Percentiles rank a stretch among this genome's conserved stretches.
Conservation (phyloP, 2,113 vertebrate species). For the Boleophthalmus pectinirostris region DNA sequence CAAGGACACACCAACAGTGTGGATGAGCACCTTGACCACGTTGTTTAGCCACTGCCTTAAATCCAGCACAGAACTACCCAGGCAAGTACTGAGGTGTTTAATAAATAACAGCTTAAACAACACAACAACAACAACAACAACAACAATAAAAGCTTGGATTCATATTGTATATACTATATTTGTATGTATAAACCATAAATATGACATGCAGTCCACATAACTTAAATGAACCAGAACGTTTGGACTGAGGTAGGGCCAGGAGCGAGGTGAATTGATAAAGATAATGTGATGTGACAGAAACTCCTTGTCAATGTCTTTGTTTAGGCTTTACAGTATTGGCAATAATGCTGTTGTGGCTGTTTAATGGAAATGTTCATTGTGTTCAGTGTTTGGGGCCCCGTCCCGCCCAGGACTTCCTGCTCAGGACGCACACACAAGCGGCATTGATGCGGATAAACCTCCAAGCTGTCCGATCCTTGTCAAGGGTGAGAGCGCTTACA, state of each 20-base stretch:
- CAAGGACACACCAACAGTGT: too few species aligned
- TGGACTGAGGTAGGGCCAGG: constrained; percentile 95
- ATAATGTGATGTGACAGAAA: constrained; percentile 25
- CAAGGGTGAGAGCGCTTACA: constrained; percentile 91
- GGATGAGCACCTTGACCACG: too few species aligned
- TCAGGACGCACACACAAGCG: constrained; percentile 95
- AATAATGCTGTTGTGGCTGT: constrained; percentile 72
- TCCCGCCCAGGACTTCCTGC: constrained; percentile 85
- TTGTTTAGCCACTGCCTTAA: neutral
- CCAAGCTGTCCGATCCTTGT: constrained; percentile 89
- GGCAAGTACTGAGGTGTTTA: constrained; percentile 80
- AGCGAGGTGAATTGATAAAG: constrained; percentile 45
- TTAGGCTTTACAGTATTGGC: constrained; percentile 73
- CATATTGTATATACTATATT: constrained; percentile 76
- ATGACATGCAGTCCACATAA: constrained; percentile 98
- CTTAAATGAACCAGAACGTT: constrained; percentile 94
- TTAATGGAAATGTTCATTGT: constrained; percentile 48
- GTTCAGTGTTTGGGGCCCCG: constrained; percentile 66
- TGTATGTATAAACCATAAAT: constrained; percentile 99
- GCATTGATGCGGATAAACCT: constrained; percentile 94
- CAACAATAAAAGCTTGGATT: constrained; percentile 74
- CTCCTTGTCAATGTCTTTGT: constrained; percentile 30
- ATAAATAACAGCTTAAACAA: constrained; percentile 84
- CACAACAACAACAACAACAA: constrained; percentile 69
- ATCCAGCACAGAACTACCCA: constrained; percentile 48